phyloP scores from a whole-genome alignment of 2,888 invertebrate species.

The Petrophora chlorosata region DNA sequence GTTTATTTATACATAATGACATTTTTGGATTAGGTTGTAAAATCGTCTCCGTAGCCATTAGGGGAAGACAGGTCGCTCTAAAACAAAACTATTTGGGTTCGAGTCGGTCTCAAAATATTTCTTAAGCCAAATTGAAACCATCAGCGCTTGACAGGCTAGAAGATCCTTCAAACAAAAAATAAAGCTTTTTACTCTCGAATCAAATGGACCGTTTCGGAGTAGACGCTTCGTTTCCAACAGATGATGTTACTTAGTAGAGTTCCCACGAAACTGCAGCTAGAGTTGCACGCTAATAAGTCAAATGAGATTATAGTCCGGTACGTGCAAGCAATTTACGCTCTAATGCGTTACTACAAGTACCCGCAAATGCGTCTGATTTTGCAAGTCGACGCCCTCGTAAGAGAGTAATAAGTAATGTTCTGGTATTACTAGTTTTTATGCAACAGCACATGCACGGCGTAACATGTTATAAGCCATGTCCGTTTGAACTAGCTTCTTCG shows the following conservation, averaged over 20 bases:
- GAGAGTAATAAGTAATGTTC: slow-evolving; percentile 29
- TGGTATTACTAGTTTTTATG: slow-evolving; percentile 33
- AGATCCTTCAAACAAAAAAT: slow-evolving; percentile 43
- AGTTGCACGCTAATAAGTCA: slow-evolving; percentile 67
- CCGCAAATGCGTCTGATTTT: slow-evolving; percentile 67
- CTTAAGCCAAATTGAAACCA: slow-evolving; percentile 51
- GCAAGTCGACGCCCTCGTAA: slow-evolving; percentile 35
- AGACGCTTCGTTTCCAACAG: slow-evolving; percentile 42
- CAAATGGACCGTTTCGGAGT: slow-evolving; percentile 46
- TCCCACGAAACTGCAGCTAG: slow-evolving; percentile 66
- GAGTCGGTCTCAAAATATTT: slow-evolving; percentile 49
- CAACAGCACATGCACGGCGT: slow-evolving; percentile 16
- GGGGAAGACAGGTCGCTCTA: slow-evolving; percentile 48
- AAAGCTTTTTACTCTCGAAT: slow-evolving; percentile 26
- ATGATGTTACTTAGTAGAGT: slow-evolving; percentile 56
- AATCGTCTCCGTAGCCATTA: slow-evolving; percentile 45
- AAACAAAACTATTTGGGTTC: slow-evolving; percentile 45
- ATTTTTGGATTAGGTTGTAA: slow-evolving; percentile 42
- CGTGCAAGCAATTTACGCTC: slow-evolving; percentile 69
- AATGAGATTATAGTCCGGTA: slow-evolving; percentile 62
- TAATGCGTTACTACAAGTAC: slow-evolving; percentile 63
- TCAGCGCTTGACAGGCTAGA: slow-evolving; percentile 51
- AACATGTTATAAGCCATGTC: slow-evolving; percentile 15
- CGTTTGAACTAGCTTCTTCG: neutral
- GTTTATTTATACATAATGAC: slow-evolving; percentile 34